Conservation (phyloP, 1,140 invertebrate species). For the Drosophila lowei region DNA sequence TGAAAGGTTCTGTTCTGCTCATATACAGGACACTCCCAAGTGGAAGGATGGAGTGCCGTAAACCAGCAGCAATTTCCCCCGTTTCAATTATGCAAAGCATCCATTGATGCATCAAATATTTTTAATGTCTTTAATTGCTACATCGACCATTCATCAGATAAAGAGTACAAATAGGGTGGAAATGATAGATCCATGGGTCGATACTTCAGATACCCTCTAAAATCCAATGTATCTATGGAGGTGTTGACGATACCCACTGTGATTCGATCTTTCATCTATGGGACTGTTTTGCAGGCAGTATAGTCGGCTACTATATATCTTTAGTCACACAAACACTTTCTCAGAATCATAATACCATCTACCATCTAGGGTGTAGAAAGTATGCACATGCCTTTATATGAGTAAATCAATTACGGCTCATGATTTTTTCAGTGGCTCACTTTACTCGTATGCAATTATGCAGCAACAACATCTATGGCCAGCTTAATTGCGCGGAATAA, state of each 20-base stretch:
- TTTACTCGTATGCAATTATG: constrained; percentile 44
- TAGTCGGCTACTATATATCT: no score
- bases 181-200: no score
- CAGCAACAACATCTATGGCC: constrained; percentile 19
- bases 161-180: not conserved
- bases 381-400: constrained; percentile 9
- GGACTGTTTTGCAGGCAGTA: no score
- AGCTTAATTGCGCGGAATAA: constrained; percentile 50
- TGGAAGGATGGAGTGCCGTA: not conserved
- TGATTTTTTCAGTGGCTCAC: constrained; percentile 47
- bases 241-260: no score
- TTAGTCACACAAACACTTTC: no score
- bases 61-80: constrained; percentile 2
- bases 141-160: constrained; percentile 13
- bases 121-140: constrained; percentile 32
- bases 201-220: no score
- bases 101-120: constrained; percentile 9
- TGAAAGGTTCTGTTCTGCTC: not conserved
- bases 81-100: constrained; percentile 6
- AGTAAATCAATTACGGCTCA: constrained; percentile 40
- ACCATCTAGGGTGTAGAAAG: not conserved
- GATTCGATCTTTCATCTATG: no score
- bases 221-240: no score
- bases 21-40: not conserved
- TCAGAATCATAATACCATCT: not conserved